Conservation (phyloP, 2,888 invertebrate genomes). For the Cepaea hortensis region DNA sequence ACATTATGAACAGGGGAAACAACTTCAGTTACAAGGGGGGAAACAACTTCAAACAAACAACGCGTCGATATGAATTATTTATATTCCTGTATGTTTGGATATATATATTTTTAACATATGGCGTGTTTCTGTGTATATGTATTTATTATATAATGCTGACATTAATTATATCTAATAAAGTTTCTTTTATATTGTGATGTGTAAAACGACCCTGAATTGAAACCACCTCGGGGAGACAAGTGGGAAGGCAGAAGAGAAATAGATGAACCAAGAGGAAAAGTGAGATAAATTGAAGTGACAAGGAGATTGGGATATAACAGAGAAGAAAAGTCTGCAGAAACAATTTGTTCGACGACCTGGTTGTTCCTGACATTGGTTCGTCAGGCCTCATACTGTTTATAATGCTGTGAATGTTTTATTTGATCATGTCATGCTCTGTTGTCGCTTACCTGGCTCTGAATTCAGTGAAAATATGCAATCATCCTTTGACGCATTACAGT, state of each 20-base stretch:
- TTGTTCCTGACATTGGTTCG: not conserved
- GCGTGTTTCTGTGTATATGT: conserved; percentile 12
- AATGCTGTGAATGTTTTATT: not conserved
- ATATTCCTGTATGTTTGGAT: too few relatives aligned
- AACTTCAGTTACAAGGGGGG: too few relatives aligned
- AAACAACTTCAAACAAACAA: too few relatives aligned
- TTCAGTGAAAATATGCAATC: not conserved
- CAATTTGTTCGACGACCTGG: too few relatives aligned
- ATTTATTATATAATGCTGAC: conserved; percentile 12
- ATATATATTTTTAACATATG: conserved; percentile 9
- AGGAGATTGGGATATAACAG: too few relatives aligned
- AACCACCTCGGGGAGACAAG: too few relatives aligned
- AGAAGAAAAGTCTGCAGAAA: too few relatives aligned
- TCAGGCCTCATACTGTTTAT: not conserved
- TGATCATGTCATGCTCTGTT: not conserved
- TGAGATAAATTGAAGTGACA: not conserved
- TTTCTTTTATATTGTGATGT: too few relatives aligned
- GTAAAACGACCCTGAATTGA: too few relatives aligned
- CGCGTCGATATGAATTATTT: too few relatives aligned
- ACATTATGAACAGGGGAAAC: too few relatives aligned
- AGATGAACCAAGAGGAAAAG: not conserved
- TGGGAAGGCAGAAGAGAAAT: not conserved
- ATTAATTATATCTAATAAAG: not conserved
- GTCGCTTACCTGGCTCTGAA: not conserved
- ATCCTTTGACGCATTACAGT: not conserved